phyloP scores from a whole-genome alignment of 2,113 vertebrate species.

The Pleuronectes platessa region DNA sequence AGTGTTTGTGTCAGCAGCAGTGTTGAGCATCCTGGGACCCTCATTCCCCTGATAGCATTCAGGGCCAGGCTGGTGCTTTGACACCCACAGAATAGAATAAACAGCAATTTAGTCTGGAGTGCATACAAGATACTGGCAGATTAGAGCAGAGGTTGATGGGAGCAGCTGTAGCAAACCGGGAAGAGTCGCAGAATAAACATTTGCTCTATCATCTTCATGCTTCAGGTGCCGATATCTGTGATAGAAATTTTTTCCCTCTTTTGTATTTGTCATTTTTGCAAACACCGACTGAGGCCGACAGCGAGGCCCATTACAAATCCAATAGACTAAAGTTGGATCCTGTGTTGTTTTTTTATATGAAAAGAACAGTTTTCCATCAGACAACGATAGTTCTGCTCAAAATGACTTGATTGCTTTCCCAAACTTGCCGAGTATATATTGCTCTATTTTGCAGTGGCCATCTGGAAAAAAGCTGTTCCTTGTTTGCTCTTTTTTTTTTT shows the following conservation, averaged over 20 bases:
- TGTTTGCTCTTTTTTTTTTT: constrained; percentile 45
- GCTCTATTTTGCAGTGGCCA: constrained; percentile 51
- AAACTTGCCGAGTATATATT: constrained; percentile 44
- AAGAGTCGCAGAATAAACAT: constrained; percentile 77
- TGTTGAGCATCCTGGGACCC: constrained; percentile 72
- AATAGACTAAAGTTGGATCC: constrained; percentile 42
- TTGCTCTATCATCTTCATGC: constrained; percentile 59
- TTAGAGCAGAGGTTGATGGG: constrained; percentile 73
- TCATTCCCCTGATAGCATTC: constrained; percentile 75
- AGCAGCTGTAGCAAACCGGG: constrained; percentile 62
- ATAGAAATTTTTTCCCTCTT: constrained; percentile 59
- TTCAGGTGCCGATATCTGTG: constrained; percentile 54
- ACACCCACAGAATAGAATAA: constrained; percentile 76
- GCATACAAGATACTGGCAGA: constrained; percentile 76
- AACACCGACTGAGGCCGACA: constrained; percentile 51
- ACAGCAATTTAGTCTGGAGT: constrained; percentile 79
- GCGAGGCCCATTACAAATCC: constrained; percentile 48
- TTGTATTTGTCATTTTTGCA: constrained; percentile 64
- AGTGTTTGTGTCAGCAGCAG: constrained; percentile 79
- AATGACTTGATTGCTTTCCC: constrained; percentile 37
- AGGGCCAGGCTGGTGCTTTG: constrained; percentile 58
- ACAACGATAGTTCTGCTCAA: constrained; percentile 49
- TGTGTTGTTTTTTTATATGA: constrained; percentile 24
- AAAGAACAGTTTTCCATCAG: constrained; percentile 42
- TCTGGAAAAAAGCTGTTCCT: constrained; percentile 69